Percentiles rank a stretch among this genome's conserved stretches.
Evolutionary conservation across 2,888 invertebrate genomes (phyloP).

Genomic region (Tyria jacobaeae): DNA sequence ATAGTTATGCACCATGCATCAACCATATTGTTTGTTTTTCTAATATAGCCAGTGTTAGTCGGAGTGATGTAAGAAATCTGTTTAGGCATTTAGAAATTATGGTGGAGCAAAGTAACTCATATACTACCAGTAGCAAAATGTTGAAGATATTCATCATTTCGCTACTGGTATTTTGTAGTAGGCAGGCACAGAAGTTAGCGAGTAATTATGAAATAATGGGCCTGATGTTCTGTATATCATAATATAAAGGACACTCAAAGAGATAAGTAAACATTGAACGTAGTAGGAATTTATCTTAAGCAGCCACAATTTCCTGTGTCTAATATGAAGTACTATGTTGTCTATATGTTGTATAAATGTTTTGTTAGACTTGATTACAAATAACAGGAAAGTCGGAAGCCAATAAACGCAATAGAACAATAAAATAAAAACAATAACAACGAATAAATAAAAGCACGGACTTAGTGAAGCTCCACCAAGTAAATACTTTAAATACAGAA

Average conservation of each 20-base stretch:
- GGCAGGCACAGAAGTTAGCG: background rate
- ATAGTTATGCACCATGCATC: too few species aligned
- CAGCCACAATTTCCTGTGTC: background rate
- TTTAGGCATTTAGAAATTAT: too few species aligned
- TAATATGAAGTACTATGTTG: background rate
- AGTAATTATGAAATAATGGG: background rate
- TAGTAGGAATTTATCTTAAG: background rate
- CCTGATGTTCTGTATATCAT: background rate
- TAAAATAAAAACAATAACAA: background rate
- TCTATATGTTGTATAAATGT: too few species aligned
- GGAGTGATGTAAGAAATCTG: too few species aligned
- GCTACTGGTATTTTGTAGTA: background rate
- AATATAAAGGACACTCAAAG: too few species aligned
- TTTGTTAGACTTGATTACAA: background rate
- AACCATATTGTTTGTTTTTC: too few species aligned
- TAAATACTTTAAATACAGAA: too few species aligned
- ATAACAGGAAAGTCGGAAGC: background rate
- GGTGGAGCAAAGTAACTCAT: too few species aligned
- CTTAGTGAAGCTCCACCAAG: background rate
- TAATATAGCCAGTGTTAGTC: too few species aligned
- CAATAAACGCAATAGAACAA: background rate
- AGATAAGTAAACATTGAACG: background rate
- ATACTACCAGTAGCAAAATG: too few species aligned
- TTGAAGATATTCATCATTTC: too few species aligned
- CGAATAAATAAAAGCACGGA: background rate